Percentiles rank a stretch among this genome's conserved stretches.
Conservation (phyloP, 2,888 invertebrate genomes). For the Psylliodes chrysocephalus region DNA sequence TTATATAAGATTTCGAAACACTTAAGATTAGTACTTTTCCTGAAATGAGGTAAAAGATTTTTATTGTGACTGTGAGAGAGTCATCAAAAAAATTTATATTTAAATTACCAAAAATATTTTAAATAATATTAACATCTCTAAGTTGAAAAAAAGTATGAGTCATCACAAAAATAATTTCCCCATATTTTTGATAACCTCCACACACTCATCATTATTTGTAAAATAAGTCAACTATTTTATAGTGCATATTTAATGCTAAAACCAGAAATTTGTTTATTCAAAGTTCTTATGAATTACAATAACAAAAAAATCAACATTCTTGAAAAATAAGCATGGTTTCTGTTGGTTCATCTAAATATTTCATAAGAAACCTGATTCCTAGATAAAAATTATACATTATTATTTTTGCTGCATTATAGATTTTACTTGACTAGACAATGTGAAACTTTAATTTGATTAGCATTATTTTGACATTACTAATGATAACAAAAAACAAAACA, state of each 20-base stretch:
- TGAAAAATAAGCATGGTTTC: conserved; percentile 4
- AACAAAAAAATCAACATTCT: conserved; percentile 6
- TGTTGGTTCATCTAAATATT: too few species aligned
- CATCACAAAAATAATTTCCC: too few species aligned
- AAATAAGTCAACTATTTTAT: conserved; percentile 3
- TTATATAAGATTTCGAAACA: background rate
- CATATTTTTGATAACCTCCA: too few species aligned
- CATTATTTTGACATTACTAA: background rate
- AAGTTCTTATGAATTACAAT: background rate
- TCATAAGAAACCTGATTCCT: too few species aligned
- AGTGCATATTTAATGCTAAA: background rate
- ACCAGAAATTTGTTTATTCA: background rate
- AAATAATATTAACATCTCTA: too few species aligned
- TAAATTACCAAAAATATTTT: too few species aligned
- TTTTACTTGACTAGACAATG: conserved; percentile 12
- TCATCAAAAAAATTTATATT: background rate
- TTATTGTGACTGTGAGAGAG: background rate
- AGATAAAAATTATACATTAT: too few species aligned
- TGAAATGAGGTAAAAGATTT: background rate
- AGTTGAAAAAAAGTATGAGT: too few species aligned
- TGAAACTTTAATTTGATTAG: background rate
- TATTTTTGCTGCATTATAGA: conserved; percentile 1
- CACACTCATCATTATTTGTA: background rate
- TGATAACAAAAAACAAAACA: background rate
- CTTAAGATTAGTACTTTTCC: background rate